Conservation (phyloP, 2,888 invertebrate species). For the Ornithoptera alexandrae region DNA sequence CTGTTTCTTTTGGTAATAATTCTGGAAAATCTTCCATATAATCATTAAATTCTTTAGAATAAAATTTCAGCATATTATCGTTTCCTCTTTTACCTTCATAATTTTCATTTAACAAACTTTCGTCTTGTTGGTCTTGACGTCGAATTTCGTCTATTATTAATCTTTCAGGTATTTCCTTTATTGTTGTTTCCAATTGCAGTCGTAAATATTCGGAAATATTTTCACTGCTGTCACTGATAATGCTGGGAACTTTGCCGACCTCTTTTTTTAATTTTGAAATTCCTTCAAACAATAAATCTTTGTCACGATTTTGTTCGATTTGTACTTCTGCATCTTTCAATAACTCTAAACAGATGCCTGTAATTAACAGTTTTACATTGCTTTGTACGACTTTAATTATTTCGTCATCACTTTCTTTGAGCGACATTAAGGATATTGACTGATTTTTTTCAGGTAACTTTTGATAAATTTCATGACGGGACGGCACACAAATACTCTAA, state of each 20-base stretch:
- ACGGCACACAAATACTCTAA: constrained; percentile 18
- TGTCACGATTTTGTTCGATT: constrained; percentile 6
- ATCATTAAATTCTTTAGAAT: background rate
- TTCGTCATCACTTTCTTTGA: background rate
- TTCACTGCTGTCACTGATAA: background rate
- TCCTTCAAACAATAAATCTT: background rate
- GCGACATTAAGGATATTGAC: background rate
- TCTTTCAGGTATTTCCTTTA: constrained; percentile 14
- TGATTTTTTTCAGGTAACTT: constrained; percentile 10
- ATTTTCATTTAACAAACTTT: background rate
- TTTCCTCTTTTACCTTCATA: background rate
- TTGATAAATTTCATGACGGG: background rate
- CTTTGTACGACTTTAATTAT: background rate
- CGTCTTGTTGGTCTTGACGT: constrained; percentile 6
- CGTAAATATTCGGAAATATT: constrained; percentile 7
- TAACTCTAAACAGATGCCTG: constrained; percentile 4
- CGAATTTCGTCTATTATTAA: constrained; percentile 4
- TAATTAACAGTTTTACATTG: constrained; percentile 5
- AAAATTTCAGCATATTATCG: background rate
- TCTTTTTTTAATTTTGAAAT: background rate
- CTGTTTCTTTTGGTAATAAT: background rate
- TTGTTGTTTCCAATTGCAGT: constrained; percentile 8
- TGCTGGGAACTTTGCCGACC: background rate
- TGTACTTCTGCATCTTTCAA: constrained; percentile 5
- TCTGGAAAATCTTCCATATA: background rate